Base-by-base conservation (phyloP, 2,888 invertebrate genomes). In the Amiota mariae region DNA sequence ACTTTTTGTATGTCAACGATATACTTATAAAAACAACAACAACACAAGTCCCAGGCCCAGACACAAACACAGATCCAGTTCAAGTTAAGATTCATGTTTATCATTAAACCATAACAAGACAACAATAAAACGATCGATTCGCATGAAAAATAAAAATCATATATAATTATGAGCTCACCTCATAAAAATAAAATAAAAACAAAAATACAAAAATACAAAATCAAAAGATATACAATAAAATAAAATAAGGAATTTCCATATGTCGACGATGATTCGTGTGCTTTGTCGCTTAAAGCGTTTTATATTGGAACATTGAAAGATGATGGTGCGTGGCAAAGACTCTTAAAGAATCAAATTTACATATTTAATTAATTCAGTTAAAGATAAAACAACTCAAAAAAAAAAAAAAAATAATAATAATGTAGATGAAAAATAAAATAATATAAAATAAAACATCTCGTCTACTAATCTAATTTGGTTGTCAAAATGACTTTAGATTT, bases 141-240 rank as follows among this genome's bases (percentile, higher is more conserved):
- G 56, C 18, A 15, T 54, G n/a, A 15, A 18, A 75, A 36, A 36
- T 36, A 36, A 36, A 36, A 36, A 36, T 36, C 36, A 36, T 36
- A 71, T 74, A 78, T 82, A 85, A 80, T 83, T 85, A 85, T 83
- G 82, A 83, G 84, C 85, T 85, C 82, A 85, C 77, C 82, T 79
- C 81, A 79, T 81, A 85, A 85, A 85, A 84, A 83, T 85, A 82
- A 80, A 36, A 36, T 36, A 36, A 36, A 36, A 12, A 59, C 79
- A 71, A 72, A 72, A 72, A 36, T 36, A 36, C n/a, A n/a, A n/a
- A n/a, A n/a, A n/a, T n/a, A 36, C 2, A 36, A 6, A 36, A 36
- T 6, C 36, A 2, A 36, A 36, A 36, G 36, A 36, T 6, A 6
- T 36, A 36, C 36, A 36, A 36, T 6, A 36, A 36, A 36, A 6